Conservation (phyloP, 2,888 invertebrate genomes). For the Diaperis boleti region DNA sequence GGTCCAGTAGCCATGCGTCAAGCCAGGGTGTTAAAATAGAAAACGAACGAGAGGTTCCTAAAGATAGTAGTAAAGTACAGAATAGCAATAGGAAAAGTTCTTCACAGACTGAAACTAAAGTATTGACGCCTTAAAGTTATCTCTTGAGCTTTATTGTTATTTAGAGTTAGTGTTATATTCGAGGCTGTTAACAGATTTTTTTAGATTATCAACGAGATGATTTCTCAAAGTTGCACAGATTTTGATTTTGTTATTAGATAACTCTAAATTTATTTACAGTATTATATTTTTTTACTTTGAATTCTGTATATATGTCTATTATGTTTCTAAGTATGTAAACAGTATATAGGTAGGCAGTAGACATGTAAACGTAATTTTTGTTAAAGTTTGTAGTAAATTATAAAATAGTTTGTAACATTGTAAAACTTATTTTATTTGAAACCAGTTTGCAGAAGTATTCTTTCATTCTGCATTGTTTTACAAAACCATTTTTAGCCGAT, state of each 20-base stretch:
- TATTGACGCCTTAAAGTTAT: constrained; percentile 30
- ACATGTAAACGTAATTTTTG: background rate
- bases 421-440: constrained; percentile 16
- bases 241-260: constrained; percentile 24
- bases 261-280: constrained; percentile 30
- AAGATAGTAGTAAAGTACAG: constrained; percentile 31
- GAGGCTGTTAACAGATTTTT: constrained; percentile 18
- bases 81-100: constrained; percentile 38
- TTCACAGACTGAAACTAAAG: constrained; percentile 36
- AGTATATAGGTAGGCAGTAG: background rate
- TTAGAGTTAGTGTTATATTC: constrained; percentile 14
- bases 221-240: background rate
- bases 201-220: background rate
- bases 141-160: constrained; percentile 18
- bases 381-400: constrained; percentile 12
- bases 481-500: constrained; percentile 5
- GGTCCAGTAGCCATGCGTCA: constrained; percentile 55
- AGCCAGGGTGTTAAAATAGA: constrained; percentile 38
- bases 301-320: constrained; percentile 16
- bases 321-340: constrained; percentile 2
- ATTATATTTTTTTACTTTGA: constrained; percentile 26
- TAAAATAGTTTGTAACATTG: constrained; percentile 14
- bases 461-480: background rate
- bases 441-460: background rate
- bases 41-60: constrained; percentile 36